Evolutionary conservation across 1,140 invertebrate genomes (phyloP), one percentile per base, ranked within the genome.

Genomic region (Drosophila parabipectinata): DNA sequence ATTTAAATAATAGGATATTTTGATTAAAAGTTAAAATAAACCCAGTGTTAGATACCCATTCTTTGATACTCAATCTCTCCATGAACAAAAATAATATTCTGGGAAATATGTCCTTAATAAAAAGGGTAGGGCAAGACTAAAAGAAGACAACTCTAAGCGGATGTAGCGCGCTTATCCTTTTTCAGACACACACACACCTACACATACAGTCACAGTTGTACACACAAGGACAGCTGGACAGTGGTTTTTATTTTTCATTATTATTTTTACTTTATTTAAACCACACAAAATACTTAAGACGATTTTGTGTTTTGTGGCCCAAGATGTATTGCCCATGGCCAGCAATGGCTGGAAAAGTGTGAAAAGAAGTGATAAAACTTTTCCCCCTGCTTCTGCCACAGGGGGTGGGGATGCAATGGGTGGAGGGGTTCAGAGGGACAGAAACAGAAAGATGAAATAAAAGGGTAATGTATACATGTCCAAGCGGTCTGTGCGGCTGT

Each of bases 231-330:
- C 72, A 75, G 32, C 48, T 66, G 72, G 72, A 50, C 72, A 75
- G 52, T 67, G 83, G 79, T 82, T 87, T 87, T 88, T 87, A 83
- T 79, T 88, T 68, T 47, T 69, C 66, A 79, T 83, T 87, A 87
- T 87, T 87, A 83, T 87, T 87, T 83, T 88, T 87, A 87, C 82
- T 87, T 87, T 87, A 88, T 87, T 87, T 89, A 87, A 87, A 87
- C 83, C 84, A 87, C 83, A 87, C 84, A 87, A 87, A 87, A 87
- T 87, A 87, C 83, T 87, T 87, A 87, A 87, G 83, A 87, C 83
- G 83, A 87, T 87, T 87, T 87, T 88, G 79, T 87, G 79, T 87
- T 87, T 87, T 87, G 82, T 87, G 83, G 83, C 77, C 66, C 84
- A 87, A 87, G 84, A 87, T 83, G 83, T 87, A 87, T 87, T 89